Evolutionary conservation across 1,140 invertebrate species (phyloP).

Genomic region (Matsumurasca onukii): DNA sequence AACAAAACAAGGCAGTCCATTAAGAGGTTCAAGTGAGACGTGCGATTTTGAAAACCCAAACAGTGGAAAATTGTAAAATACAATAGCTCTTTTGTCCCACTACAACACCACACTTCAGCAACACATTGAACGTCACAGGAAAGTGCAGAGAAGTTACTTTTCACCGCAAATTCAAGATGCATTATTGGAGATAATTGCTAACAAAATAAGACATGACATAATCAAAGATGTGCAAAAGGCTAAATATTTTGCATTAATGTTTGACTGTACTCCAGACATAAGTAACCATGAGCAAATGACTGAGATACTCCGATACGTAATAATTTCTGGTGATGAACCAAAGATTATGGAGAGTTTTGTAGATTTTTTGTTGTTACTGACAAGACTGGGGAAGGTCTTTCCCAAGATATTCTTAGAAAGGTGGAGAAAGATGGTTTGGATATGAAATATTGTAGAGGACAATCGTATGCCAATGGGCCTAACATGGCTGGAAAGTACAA

Average conservation of each 20-base stretch:
- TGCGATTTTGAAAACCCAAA: slow-evolving; percentile 30
- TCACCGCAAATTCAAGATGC: not conserved
- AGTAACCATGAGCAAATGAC: slow-evolving; percentile 36
- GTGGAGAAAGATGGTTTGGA: slow-evolving; percentile 33
- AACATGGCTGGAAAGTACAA: slow-evolving; percentile 44
- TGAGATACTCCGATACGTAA: slow-evolving; percentile 33
- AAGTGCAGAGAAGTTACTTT: slow-evolving; percentile 1
- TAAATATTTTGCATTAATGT: slow-evolving; percentile 32
- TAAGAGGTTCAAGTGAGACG: slow-evolving; percentile 25
- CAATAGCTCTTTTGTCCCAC: slow-evolving; percentile 33
- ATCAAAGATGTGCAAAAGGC: slow-evolving; percentile 2
- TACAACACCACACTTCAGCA: slow-evolving; percentile 30
- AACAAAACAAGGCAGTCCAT: slow-evolving; percentile 31
- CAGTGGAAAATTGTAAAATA: slow-evolving; percentile 30
- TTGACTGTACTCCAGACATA: slow-evolving; percentile 36
- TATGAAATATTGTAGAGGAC: slow-evolving; percentile 40
- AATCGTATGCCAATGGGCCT: slow-evolving; percentile 43
- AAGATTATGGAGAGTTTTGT: slow-evolving; percentile 36
- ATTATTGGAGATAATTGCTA: slow-evolving; percentile 15
- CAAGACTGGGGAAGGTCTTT: slow-evolving; percentile 35
- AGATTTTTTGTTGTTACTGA: slow-evolving; percentile 33
- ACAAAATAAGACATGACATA: slow-evolving; percentile 12
- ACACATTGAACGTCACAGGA: slow-evolving; percentile 29
- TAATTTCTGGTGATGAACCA: not conserved
- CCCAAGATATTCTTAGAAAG: slow-evolving; percentile 35